Evolutionary conservation across 2,888 invertebrate species (phyloP), one percentile per base, ranked within the genome.

Genomic region (Acanthosepion lycidas): DNA sequence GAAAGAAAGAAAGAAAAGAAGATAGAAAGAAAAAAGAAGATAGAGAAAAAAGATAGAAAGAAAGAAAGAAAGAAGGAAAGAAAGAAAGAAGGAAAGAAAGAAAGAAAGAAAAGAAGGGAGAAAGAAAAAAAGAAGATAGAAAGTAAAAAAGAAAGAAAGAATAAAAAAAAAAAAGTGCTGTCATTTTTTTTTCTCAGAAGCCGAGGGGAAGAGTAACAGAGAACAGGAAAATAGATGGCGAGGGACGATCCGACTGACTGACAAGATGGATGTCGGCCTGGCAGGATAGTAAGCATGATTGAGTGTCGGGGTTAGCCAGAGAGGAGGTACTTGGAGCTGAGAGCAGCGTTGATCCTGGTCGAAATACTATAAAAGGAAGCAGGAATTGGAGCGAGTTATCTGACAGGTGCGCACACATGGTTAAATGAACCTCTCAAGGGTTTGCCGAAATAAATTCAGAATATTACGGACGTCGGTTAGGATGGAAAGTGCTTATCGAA

Each of bases 241-340:
- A 78, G 78, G 78, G n/a, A n/a, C 78, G n/a, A 33, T 33, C 78
- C n/a, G n/a, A 78, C n/a, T n/a, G n/a, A 78, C 78, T 78, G 78
- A 78, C 78, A 78, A 78, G 78, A 78, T 78, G 78, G 78, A 78
- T 78, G 78, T 78, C 78, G 78, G 78, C 78, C 78, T n/a, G n/a
- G n/a, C n/a, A 33, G n/a, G n/a, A 33, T 12, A 15, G 15, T 15
- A n/a, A 33, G n/a, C 12, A 78, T 78, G 78, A 78, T 78, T 8
- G 12, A 78, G 78, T 78, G n/a, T 78, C n/a, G n/a, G 78, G 78
- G 78, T n/a, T 78, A 15, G 78, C n/a, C n/a, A 78, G 78, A 5
- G 78, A 78, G 78, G n/a, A 78, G 12, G 78, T 78, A n/a, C 12
- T n/a, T n/a, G 78, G 78, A 4, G 78, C 15, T 12, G 78, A 1